Conservation (phyloP, 1,140 invertebrate genomes). For the Babylonia areolata region DNA sequence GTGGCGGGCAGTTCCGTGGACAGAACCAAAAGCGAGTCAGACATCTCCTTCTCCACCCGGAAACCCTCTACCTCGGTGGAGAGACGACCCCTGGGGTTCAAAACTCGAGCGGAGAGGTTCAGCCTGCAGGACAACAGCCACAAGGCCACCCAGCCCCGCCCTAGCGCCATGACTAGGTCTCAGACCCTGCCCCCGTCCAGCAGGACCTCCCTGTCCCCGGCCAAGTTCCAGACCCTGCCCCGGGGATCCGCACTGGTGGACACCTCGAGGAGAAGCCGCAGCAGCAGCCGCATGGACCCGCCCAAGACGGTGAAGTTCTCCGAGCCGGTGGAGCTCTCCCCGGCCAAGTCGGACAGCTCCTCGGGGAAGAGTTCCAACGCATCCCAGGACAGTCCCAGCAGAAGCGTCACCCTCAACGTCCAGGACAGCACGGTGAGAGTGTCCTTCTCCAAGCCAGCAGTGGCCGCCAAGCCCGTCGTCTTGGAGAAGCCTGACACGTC, state of each 20-base stretch:
- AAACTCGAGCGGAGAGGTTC: constrained; percentile 1
- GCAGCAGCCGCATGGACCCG: neutral
- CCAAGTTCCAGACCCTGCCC: neutral
- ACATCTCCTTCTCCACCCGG: neutral
- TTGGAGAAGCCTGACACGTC: neutral
- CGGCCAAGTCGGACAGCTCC: neutral
- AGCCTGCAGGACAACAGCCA: neutral
- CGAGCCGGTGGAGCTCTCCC: neutral
- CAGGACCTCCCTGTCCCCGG: neutral
- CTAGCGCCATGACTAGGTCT: neutral
- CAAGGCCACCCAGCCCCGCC: neutral
- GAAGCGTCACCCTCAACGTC: constrained; percentile 1
- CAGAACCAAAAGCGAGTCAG: neutral
- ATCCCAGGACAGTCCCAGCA: neutral
- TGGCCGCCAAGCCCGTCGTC: neutral
- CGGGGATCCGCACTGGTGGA: neutral
- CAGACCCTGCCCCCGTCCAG: neutral
- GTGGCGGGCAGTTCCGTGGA: neutral
- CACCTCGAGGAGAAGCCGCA: neutral
- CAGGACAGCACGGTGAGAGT: neutral
- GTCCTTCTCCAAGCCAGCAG: constrained; percentile 13
- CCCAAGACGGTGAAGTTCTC: neutral
- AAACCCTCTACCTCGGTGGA: too few relatives aligned
- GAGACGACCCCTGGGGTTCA: constrained; percentile 2
- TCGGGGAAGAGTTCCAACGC: neutral